Evolutionary conservation across 2,797 vertebrate genomes (phyloP).

Genomic region (Coendou prehensilis): DNA sequence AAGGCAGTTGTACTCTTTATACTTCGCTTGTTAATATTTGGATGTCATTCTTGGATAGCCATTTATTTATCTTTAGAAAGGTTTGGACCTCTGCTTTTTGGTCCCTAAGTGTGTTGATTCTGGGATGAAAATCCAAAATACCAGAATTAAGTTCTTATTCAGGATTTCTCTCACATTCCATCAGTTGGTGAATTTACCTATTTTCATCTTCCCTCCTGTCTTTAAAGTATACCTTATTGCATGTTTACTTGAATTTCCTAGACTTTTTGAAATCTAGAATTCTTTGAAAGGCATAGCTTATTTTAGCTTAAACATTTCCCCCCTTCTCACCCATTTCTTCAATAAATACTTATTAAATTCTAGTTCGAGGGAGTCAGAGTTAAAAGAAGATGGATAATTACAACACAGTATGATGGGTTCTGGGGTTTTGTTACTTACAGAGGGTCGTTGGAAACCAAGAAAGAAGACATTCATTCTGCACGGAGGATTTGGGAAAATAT

Average conservation of each 20-base stretch:
- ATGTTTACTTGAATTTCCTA: background rate
- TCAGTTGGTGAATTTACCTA: background rate
- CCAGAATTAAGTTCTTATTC: background rate
- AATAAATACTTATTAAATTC: background rate
- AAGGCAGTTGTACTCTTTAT: background rate
- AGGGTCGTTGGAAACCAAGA: background rate
- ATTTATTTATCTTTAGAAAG: background rate
- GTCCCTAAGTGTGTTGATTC: background rate
- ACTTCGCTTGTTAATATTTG: background rate
- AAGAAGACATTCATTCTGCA: background rate
- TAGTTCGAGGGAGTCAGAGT: background rate
- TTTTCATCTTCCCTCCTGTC: background rate
- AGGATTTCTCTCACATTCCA: background rate
- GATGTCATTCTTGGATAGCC: background rate
- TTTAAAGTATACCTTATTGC: background rate
- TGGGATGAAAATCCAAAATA: background rate
- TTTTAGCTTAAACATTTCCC: background rate
- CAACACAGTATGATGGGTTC: background rate
- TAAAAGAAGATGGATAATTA: background rate
- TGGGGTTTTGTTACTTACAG: background rate
- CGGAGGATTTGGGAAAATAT: background rate
- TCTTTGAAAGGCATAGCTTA: background rate
- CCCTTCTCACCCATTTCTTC: background rate
- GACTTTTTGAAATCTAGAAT: background rate
- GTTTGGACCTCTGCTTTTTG: conserved; percentile 9